Evolutionary conservation across 2,888 invertebrate species (phyloP), one percentile per base, ranked within the genome.

Genomic region (Troilus luridus): DNA sequence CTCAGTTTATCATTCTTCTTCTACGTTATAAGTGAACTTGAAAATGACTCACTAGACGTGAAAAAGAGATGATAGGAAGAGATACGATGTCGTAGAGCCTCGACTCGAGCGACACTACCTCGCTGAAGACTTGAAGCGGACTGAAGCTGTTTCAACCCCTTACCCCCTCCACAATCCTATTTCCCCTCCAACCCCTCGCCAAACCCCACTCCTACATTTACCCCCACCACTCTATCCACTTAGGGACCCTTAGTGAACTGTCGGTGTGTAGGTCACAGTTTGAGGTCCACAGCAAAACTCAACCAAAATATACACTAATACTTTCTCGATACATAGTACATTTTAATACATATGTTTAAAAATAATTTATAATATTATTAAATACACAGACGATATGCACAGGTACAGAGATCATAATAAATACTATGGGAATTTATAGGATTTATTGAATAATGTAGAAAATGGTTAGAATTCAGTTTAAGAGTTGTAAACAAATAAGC

Each of bases 141-240:
- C 72, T 77, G 72, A 77, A 19, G 41, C 17, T 19, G 17, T 17
- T 19, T 8, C 41, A 27, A 12, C 72, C 72, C 72, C 72, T 17
- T 41, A n/a, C 24, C 64, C 10, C 24, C 64, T 9, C 19, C 41
- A 41, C 41, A 41, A 41, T 41, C 41, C 41, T 41, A 41, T 41
- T 41, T 41, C 41, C 41, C 41, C 41, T 41, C 41, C 41, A 3
- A 5, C 41, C 41, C 41, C 41, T 41, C 41, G 41, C 41, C 41
- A 3, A 41, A 0, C 11, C 62, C 64, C 24, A 27, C 67, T 41
- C 41, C 24, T 8, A 27, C 19, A 27, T 14, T 77, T 77, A 41
- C 72, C 72, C 72, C 72, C 72, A 77, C 72, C 72, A 77, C 72
- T 77, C 17, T 19, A 77, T 77, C 72, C 72, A 77, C 72, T 77